Evolutionary conservation across 2,888 invertebrate genomes (phyloP), one percentile per base, ranked within the genome.

Genomic region (Drosophila quinaria): DNA sequence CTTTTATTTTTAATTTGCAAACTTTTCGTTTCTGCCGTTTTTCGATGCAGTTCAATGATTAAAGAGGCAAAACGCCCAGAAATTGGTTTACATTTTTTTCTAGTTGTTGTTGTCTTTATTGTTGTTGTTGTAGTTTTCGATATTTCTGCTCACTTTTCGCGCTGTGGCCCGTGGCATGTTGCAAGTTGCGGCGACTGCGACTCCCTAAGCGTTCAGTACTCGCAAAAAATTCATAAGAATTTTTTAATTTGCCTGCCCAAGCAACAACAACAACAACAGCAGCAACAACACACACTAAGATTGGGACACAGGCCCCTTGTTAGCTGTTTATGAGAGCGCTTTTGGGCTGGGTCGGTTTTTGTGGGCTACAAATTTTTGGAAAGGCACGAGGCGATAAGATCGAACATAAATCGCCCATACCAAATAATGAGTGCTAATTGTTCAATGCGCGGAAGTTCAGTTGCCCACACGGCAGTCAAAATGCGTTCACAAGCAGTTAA

Each of bases 1-100:
- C 70, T 80, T 79, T 73, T 82, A 74, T 83, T 84, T 84, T 89
- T 89, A 84, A 84, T 87, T 86, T 89, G 78, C 89, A 85, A 77
- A 79, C 56, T 81, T 81, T 89, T 87, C 70, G 80, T 80, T 83
- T 80, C 65, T 59, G 73, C 67, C 52, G 42, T 61, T 55, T 44
- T 84, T 75, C 89, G 86, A 86, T 86, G 86, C 86, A 86, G 86
- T 86, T 86, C 86, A 89, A 89, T 86, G 86, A 86, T 86, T 86
- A 86, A 86, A 89, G 81, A 89, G 84, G 84, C 87, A 84, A 87
- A 80, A 84, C 84, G 89, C 84, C 84, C 84, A 84, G 89, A 89
- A 89, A 89, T 84, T 89, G 89, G 81, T 52, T 81, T 78, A 74
- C 84, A 69, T 52, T 78, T 62, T 29, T 50, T 42, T 41, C 25